Percentiles rank a stretch among this genome's conserved stretches.
Conservation (phyloP, 1,140 invertebrate species). For the Delia radicum region DNA sequence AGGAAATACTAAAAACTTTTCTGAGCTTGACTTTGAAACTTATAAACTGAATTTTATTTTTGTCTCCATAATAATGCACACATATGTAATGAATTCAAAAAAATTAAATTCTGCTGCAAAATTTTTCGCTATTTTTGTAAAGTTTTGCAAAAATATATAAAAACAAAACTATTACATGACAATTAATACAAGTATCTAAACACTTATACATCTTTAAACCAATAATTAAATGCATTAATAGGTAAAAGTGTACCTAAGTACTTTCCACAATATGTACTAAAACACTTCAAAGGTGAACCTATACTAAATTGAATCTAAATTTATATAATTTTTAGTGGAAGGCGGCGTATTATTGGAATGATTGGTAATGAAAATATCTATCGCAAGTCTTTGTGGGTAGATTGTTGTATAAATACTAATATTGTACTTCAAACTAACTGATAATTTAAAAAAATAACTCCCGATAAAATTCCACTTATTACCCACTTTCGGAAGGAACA, state of each 20-base stretch:
- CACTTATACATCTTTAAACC: conserved; percentile 3
- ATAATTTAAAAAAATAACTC: no score
- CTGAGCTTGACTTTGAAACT: conserved; percentile 42
- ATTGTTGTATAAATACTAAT: no score
- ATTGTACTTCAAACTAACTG: no score
- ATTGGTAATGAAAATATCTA: no score
- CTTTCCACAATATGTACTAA: no score
- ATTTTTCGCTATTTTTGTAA: not conserved
- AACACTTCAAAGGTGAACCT: not conserved
- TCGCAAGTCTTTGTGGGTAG: no score
- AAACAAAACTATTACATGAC: not conserved
- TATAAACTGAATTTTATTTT: conserved; percentile 18
- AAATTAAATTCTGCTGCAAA: not conserved
- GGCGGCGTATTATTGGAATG: no score
- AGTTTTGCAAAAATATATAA: not conserved
- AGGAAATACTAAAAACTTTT: conserved; percentile 38
- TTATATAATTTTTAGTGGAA: no score
- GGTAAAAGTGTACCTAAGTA: no score
- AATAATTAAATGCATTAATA: not conserved
- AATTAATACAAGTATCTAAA: conserved; percentile 23
- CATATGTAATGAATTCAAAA: not conserved
- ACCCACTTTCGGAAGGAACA: no score
- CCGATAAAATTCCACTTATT: no score
- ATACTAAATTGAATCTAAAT: no score
- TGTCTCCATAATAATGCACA: not conserved